A percentile compares a stretch with the other conserved stretches of the same genome.
Evolutionary conservation across 2,888 invertebrate species (phyloP).

Genomic region (Callyntrura guangdongensis): DNA sequence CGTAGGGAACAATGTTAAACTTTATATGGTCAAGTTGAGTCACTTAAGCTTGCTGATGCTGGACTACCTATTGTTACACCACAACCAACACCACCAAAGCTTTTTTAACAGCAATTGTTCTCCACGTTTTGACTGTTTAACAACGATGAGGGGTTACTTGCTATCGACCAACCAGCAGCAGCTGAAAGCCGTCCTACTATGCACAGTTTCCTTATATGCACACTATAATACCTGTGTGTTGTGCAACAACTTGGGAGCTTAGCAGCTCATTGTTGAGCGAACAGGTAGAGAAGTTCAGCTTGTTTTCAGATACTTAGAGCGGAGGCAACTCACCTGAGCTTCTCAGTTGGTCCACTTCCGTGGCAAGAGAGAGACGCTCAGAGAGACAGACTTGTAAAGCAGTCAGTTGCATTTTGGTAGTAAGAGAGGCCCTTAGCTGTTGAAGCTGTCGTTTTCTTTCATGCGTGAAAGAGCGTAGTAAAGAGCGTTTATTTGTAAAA

Average conservation of each 20-base stretch:
- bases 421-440: conserved; percentile 60
- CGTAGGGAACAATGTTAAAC: not conserved
- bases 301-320: conserved; percentile 72
- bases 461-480: conserved; percentile 61
- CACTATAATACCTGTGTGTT: not conserved
- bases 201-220: not conserved
- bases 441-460: conserved; percentile 48
- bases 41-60: not conserved
- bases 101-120: conserved; percentile 9
- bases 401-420: not conserved
- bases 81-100: not conserved
- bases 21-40: not conserved
- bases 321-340: conserved; percentile 80
- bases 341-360: conserved; percentile 83
- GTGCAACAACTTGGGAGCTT: not conserved
- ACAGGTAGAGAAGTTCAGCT: conserved; percentile 55
- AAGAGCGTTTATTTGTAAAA: not conserved
- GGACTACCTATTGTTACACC: conserved; percentile 4
- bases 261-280: conserved; percentile 44
- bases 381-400: conserved; percentile 38
- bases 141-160: conserved; percentile 33
- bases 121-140: not conserved
- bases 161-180: conserved; percentile 2
- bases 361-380: conserved; percentile 79
- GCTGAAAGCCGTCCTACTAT: conserved; percentile 10